A percentile compares a stretch with the other conserved stretches of the same genome.
These are phyloP conservation scores for Gymnothorax reevesii DNA, from an alignment of 2,797 vertebrate species.

Conservation along the genomic window DNA sequence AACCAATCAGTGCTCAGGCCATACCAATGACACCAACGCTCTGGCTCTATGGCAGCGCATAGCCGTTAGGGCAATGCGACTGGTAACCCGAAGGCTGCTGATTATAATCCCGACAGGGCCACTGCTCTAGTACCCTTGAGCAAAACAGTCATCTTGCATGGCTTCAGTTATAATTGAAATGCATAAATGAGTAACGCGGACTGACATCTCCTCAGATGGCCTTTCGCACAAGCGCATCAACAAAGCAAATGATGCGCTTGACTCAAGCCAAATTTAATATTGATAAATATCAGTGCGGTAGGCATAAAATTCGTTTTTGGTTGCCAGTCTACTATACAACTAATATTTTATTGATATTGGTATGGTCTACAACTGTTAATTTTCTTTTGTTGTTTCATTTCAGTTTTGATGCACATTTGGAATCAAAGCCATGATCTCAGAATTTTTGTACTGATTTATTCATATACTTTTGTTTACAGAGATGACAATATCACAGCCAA, in stretches of 20 bases:
- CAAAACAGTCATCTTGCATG: neutral
- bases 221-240: neutral
- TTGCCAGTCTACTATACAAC: neutral
- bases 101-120: neutral
- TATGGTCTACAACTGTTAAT: slow-evolving; percentile 76
- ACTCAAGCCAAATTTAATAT: slow-evolving; percentile 19
- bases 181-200: neutral
- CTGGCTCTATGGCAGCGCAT: neutral
- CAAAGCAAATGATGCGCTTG: slow-evolving; percentile 41
- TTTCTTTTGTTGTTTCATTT: neutral
- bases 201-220: slow-evolving; percentile 27
- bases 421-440: neutral
- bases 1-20: slow-evolving; percentile 76
- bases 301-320: slow-evolving; percentile 19
- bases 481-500: neutral
- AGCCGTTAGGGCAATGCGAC: neutral
- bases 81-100: neutral
- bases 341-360: slow-evolving; percentile 66
- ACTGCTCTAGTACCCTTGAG: slow-evolving; percentile 3
- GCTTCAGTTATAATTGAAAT: neutral
- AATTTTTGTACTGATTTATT: neutral
- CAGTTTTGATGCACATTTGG: neutral
- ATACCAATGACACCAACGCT: slow-evolving; percentile 77
- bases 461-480: neutral
- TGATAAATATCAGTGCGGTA: neutral